A percentile compares a stretch with the other conserved stretches of the same genome.
phyloP scores from a whole-genome alignment of 2,113 vertebrate species.

The Scalopus aquaticus region DNA sequence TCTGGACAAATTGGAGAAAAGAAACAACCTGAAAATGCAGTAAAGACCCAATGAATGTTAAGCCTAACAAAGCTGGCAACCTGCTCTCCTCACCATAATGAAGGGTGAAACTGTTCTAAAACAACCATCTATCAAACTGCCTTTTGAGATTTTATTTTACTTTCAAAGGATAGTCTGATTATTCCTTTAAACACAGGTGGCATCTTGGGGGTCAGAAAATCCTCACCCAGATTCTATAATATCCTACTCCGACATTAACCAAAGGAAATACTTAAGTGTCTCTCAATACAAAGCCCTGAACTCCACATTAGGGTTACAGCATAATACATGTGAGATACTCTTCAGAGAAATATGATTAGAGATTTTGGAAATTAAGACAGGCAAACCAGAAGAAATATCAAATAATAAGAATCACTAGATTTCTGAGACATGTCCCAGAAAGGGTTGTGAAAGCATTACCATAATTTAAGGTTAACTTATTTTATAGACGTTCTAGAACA shows the following conservation, averaged over 20 bases:
- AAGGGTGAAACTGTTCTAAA: neutral
- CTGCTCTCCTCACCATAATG: neutral
- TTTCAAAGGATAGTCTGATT: neutral
- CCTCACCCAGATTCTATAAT: neutral
- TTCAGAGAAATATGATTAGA: neutral
- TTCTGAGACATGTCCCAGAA: neutral
- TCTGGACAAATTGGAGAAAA: neutral
- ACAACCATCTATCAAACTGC: neutral
- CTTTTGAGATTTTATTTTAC: neutral
- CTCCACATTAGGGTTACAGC: neutral
- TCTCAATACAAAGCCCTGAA: neutral
- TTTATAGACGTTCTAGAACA: neutral
- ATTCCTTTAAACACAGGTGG: neutral
- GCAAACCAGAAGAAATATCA: neutral
- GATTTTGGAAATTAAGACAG: conserved; percentile 13
- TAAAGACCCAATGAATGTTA: neutral
- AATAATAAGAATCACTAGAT: conserved; percentile 24
- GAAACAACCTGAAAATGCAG: neutral
- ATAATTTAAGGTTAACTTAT: conserved; percentile 31
- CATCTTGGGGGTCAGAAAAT: neutral
- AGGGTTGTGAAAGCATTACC: neutral
- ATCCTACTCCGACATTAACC: neutral
- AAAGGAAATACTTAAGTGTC: neutral
- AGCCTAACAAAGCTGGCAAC: neutral
- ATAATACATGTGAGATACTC: neutral